A percentile compares a stretch with the other conserved stretches of the same genome.
These are phyloP conservation scores for Sturnira hondurensis DNA, from an alignment of 2,113 vertebrate genomes.

Conservation along the genomic window DNA sequence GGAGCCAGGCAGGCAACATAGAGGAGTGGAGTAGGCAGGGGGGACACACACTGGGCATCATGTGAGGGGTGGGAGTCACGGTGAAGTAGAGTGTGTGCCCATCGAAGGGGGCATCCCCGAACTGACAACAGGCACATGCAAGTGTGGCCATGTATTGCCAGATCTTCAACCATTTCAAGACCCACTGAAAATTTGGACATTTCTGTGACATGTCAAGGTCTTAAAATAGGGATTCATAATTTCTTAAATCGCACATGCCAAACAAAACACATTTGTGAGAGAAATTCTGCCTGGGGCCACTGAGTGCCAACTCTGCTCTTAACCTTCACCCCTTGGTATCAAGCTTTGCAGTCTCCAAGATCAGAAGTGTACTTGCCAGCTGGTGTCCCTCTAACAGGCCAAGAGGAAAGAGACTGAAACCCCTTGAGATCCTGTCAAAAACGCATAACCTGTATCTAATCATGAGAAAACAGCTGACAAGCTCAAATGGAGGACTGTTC, in stretches of 20 bases:
- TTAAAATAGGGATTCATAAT: background rate
- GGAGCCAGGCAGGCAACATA: background rate
- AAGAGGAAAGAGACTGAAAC: background rate
- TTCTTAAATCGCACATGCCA: background rate
- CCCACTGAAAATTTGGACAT: background rate
- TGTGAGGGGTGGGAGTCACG: too few relatives aligned
- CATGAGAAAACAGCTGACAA: background rate
- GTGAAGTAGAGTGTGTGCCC: rapidly evolving
- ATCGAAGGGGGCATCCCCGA: rapidly evolving
- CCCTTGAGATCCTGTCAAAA: background rate
- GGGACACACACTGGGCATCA: rapidly evolving
- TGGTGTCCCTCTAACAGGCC: background rate
- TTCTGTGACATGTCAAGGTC: background rate
- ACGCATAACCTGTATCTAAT: background rate
- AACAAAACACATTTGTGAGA: background rate
- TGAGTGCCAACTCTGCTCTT: background rate
- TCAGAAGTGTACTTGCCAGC: background rate
- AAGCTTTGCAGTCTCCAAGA: background rate
- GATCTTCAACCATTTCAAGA: background rate
- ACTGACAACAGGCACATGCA: background rate
- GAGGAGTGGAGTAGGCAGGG: background rate
- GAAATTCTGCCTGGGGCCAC: background rate
- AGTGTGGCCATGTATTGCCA: background rate
- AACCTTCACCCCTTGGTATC: background rate
- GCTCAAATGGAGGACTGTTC: background rate